Evolutionary conservation across 2,113 vertebrate species (phyloP).

Genomic region (Odontesthes bonariensis): DNA sequence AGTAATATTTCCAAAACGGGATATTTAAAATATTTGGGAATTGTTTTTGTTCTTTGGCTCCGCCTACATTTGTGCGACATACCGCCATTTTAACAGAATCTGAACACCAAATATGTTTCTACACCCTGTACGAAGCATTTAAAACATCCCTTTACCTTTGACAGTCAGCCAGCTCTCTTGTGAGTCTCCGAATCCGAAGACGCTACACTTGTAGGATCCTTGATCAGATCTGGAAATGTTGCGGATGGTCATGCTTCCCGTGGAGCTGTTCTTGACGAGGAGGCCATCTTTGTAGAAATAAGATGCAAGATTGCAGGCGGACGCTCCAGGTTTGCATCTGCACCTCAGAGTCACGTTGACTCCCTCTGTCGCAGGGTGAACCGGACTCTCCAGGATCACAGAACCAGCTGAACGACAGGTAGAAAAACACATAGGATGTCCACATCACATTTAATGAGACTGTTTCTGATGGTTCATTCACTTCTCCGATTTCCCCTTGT

Average conservation of each 20-base stretch:
- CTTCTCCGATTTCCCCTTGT: too few relatives aligned
- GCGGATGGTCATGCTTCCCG: not conserved
- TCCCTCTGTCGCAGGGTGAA: conserved; percentile 11
- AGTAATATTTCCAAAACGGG: too few relatives aligned
- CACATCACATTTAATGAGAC: not conserved
- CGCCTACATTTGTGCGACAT: too few relatives aligned
- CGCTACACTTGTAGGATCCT: not conserved
- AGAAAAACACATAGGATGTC: not conserved
- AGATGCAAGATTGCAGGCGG: not conserved
- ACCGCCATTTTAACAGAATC: too few relatives aligned
- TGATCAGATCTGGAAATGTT: not conserved
- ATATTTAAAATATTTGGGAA: too few relatives aligned
- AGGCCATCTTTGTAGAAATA: conserved; percentile 40
- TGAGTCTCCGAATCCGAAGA: not conserved
- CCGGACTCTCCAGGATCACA: conserved; percentile 25
- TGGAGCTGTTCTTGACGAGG: not conserved
- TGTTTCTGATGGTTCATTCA: not conserved
- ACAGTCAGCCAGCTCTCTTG: not conserved
- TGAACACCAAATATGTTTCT: too few relatives aligned
- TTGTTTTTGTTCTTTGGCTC: too few relatives aligned
- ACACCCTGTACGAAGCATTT: too few relatives aligned
- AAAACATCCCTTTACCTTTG: not conserved
- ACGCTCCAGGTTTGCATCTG: not conserved
- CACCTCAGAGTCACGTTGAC: conserved; percentile 16
- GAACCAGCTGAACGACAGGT: not conserved